These are phyloP conservation scores for Streptopelia turtur DNA, from an alignment of 2,797 vertebrate species.

Conservation along the genomic window DNA sequence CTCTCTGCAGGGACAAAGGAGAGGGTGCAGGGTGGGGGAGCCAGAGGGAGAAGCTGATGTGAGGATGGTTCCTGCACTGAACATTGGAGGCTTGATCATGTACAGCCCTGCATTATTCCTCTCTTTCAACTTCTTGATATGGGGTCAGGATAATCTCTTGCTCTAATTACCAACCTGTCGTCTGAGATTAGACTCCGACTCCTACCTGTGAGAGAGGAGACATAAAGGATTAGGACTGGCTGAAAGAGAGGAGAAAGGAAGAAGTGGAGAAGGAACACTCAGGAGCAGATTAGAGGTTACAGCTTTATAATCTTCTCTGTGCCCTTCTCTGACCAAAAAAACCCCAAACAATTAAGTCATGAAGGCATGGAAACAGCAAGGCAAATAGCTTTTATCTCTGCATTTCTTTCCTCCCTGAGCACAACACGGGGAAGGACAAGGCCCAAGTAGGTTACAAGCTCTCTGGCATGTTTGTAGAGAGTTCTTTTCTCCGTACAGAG, in stretches of 20 bases:
- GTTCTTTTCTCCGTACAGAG: not conserved
- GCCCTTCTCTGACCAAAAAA: not conserved
- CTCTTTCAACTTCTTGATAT: constrained; percentile 40
- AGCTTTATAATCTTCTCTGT: constrained; percentile 50
- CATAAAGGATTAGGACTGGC: constrained; percentile 56
- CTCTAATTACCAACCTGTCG: constrained; percentile 59
- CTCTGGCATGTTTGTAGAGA: not conserved
- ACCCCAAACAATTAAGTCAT: not conserved
- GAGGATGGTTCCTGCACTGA: not conserved
- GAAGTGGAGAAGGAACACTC: constrained; percentile 24
- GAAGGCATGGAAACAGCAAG: constrained; percentile 26
- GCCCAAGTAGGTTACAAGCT: not conserved
- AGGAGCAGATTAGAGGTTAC: constrained; percentile 55
- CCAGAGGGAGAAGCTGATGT: not conserved
- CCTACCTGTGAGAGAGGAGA: constrained; percentile 52
- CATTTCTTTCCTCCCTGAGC: not conserved
- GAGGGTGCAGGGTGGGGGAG: not conserved
- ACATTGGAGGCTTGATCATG: not conserved
- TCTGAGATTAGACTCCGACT: constrained; percentile 54
- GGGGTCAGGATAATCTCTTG: constrained; percentile 66
- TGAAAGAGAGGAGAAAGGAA: constrained; percentile 58
- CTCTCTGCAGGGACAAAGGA: not conserved
- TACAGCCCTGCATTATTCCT: constrained; percentile 1
- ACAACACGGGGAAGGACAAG: not conserved
- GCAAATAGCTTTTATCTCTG: constrained; percentile 39